Evolutionary conservation across 2,113 vertebrate species (phyloP).

Genomic region (Mohoua ochrocephala): DNA sequence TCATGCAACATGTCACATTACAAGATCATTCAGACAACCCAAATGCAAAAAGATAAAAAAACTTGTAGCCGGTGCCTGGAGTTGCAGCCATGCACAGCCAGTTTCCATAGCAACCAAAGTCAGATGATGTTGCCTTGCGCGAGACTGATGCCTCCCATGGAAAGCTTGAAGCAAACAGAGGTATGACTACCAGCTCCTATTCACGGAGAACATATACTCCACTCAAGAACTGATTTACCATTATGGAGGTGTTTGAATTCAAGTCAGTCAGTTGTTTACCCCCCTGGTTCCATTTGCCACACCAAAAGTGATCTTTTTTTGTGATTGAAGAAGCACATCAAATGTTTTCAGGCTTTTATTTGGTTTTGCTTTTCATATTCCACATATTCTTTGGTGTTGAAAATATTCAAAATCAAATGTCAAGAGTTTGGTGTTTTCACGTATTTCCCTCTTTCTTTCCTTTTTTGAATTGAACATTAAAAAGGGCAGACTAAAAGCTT

Average conservation of each 20-base stretch:
- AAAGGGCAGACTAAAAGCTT: not conserved
- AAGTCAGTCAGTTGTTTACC: not conserved
- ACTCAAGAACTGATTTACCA: not conserved
- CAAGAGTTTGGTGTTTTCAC: not conserved
- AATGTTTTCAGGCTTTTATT: not conserved
- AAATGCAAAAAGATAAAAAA: not conserved
- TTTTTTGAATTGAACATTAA: not conserved
- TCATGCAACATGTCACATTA: not conserved
- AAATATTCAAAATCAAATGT: not conserved
- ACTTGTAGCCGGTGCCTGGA: not conserved
- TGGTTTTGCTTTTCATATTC: not conserved
- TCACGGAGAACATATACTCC: not conserved
- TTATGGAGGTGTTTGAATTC: not conserved
- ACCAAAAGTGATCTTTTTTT: not conserved
- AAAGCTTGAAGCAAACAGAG: not conserved
- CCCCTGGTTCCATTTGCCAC: not conserved
- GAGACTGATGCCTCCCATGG: not conserved
- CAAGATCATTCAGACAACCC: not conserved
- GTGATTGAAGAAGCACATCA: not conserved
- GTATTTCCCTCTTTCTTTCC: not conserved
- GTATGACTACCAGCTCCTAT: not conserved
- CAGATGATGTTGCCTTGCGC: not conserved
- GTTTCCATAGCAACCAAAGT: not conserved
- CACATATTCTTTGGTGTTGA: not conserved
- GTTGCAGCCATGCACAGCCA: rapidly evolving